Conservation (phyloP, 2,888 invertebrate genomes). For the Meganola albula region DNA sequence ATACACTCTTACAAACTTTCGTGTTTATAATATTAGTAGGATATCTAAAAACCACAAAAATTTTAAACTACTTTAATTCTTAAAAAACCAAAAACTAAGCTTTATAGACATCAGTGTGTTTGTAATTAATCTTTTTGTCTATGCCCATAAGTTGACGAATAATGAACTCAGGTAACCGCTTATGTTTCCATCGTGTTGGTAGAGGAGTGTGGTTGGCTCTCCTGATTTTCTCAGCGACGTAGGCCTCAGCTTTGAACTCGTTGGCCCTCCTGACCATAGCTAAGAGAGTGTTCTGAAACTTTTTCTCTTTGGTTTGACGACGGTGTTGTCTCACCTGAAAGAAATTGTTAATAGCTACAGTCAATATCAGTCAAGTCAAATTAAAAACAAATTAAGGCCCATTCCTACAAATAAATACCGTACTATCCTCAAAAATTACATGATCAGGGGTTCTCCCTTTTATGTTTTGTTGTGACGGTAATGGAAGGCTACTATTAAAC, state of each 20-base stretch:
- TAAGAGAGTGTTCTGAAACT: slow-evolving; percentile 84
- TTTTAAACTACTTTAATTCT: slow-evolving; percentile 24
- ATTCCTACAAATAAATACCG: too few species aligned
- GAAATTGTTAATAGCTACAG: too few species aligned
- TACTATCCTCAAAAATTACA: too few species aligned
- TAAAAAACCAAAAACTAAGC: slow-evolving; percentile 31
- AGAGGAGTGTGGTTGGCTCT: slow-evolving; percentile 79
- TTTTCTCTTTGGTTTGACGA: slow-evolving; percentile 85
- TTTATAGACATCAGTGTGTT: slow-evolving; percentile 66
- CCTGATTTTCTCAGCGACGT: slow-evolving; percentile 81
- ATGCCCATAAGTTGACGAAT: slow-evolving; percentile 82
- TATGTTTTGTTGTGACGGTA: too few species aligned
- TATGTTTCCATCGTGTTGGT: slow-evolving; percentile 78
- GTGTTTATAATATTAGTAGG: not conserved
- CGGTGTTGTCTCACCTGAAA: slow-evolving; percentile 81
- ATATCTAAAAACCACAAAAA: slow-evolving; percentile 3
- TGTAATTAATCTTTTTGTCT: slow-evolving; percentile 72
- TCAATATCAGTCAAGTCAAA: too few species aligned
- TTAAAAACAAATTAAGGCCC: too few species aligned
- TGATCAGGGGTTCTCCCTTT: too few species aligned
- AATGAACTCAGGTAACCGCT: slow-evolving; percentile 81
- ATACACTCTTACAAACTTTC: too few species aligned
- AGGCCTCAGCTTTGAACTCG: slow-evolving; percentile 84
- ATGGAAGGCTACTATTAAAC: too few species aligned
- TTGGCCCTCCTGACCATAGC: slow-evolving; percentile 84